Percentiles rank a stretch among this genome's conserved stretches.
Conservation (phyloP, 1,140 invertebrate species). For the Drosophila subpulchrella region DNA sequence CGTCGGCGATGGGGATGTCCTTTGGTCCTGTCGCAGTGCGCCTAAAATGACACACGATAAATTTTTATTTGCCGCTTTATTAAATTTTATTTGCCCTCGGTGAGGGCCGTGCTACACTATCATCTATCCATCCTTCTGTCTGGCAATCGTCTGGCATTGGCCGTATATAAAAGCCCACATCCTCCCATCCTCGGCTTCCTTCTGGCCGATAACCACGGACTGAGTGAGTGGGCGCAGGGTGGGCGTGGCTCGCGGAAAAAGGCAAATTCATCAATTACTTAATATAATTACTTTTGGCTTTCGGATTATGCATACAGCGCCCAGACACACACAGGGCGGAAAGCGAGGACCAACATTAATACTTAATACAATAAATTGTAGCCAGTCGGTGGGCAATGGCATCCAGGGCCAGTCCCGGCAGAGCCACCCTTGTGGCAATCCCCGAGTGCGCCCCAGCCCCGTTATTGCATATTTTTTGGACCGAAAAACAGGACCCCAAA, state of each 20-base stretch:
- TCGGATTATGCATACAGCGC: slow-evolving; percentile 77
- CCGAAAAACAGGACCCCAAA: slow-evolving; percentile 48
- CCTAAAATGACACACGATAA: slow-evolving; percentile 80
- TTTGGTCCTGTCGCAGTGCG: slow-evolving; percentile 53
- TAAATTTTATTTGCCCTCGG: slow-evolving; percentile 72
- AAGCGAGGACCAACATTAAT: slow-evolving; percentile 70
- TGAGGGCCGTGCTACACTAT: slow-evolving; percentile 23
- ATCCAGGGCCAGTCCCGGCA: slow-evolving; percentile 35
- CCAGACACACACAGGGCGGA: slow-evolving; percentile 13
- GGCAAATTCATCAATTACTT: slow-evolving; percentile 83
- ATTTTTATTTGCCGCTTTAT: slow-evolving; percentile 81
- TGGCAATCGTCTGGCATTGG: slow-evolving; percentile 53
- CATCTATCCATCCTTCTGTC: slow-evolving; percentile 41
- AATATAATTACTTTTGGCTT: slow-evolving; percentile 84
- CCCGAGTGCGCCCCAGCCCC: neutral
- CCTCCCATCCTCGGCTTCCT: neutral
- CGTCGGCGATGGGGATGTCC: slow-evolving; percentile 6
- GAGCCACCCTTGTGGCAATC: neutral
- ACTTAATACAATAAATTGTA: slow-evolving; percentile 83
- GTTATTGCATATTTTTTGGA: slow-evolving; percentile 61
- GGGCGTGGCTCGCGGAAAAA: slow-evolving; percentile 60
- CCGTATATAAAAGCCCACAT: slow-evolving; percentile 10
- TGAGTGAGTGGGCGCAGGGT: neutral
- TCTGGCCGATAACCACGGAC: neutral
- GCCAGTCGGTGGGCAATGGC: slow-evolving; percentile 72